phyloP scores from a whole-genome alignment of 1,140 invertebrate species.

The Linepithema humile region DNA sequence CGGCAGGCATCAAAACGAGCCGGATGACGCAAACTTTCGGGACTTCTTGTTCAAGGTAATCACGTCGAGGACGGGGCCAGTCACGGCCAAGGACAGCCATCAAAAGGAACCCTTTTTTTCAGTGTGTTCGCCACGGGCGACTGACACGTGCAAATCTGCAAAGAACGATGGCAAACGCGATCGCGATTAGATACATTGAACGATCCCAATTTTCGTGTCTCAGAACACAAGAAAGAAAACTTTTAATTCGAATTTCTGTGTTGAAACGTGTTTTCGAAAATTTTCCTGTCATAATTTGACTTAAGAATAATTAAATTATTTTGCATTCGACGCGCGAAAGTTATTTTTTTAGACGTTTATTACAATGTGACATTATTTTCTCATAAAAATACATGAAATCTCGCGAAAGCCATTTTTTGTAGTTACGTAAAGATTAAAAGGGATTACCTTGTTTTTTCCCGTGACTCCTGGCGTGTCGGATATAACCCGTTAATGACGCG shows the following conservation, averaged over 20 bases:
- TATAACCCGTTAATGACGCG: slow-evolving; percentile 33
- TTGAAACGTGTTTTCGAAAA: neutral
- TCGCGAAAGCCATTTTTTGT: neutral
- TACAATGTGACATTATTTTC: neutral
- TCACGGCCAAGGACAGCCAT: slow-evolving; percentile 44
- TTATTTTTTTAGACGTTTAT: neutral
- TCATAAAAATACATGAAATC: neutral
- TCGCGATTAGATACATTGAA: neutral
- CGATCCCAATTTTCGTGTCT: neutral
- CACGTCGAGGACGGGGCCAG: slow-evolving; percentile 18
- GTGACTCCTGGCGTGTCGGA: neutral
- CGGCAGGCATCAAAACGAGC: neutral
- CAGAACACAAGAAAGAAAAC: neutral
- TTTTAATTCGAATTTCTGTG: neutral
- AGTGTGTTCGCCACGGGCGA: neutral
- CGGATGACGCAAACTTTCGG: slow-evolving; percentile 40
- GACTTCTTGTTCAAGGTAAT: slow-evolving; percentile 42
- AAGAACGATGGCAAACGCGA: neutral
- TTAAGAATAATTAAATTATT: neutral
- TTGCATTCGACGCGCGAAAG: neutral
- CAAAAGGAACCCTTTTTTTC: slow-evolving; percentile 13
- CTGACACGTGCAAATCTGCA: neutral
- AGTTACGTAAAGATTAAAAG: neutral
- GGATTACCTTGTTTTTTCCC: slow-evolving; percentile 13
- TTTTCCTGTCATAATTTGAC: neutral